Evolutionary conservation across 2,797 vertebrate species (phyloP), one percentile per base, ranked within the genome.

Genomic region (Tiaroga cobitis): DNA sequence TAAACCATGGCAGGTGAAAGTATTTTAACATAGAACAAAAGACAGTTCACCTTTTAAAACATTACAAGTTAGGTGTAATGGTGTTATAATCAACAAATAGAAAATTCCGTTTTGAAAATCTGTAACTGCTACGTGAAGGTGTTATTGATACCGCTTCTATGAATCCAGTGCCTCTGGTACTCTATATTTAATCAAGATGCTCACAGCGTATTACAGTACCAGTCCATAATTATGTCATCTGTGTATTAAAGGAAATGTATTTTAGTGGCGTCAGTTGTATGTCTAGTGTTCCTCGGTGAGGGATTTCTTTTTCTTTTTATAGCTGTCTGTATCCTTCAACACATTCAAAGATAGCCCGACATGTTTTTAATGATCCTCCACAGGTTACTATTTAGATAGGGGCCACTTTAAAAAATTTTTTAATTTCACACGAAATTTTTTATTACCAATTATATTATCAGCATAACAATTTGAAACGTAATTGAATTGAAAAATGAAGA

Each of bases 161-260:
- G 73, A 72, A 65, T 39, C 49, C 29, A 49, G 72, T 82, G 54
- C 26, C 61, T 63, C 67, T 74, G 61, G 13, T 18, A 37, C 67
- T 63, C 79, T 84, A 78, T 74, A 86, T 86, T 85, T 89, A 75
- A 81, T 85, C 29, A 39, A 65, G 63, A 83, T 80, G 69, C 70
- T 82, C 49, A 65, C 56, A 78, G 79, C 13, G 54, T 24, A 85
- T 85, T 86, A 85, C 4, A 70, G 29, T 41, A 77, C 84, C 75
- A 37, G 13, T 67, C 73, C 39, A 61, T 74, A 86, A 46, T 83
- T 77, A 88, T 86, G 87, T 87, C 85, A 87, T 85, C 41, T 61
- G 70, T 78, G 51, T 89, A 89, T 82, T 82, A 88, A 85, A 80
- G 78, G 86, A 84, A 56, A 54, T 77, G 49, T 82, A 87, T 88